phyloP scores from a whole-genome alignment of 1,140 invertebrate genomes.

The Chionoecetes opilio region DNA sequence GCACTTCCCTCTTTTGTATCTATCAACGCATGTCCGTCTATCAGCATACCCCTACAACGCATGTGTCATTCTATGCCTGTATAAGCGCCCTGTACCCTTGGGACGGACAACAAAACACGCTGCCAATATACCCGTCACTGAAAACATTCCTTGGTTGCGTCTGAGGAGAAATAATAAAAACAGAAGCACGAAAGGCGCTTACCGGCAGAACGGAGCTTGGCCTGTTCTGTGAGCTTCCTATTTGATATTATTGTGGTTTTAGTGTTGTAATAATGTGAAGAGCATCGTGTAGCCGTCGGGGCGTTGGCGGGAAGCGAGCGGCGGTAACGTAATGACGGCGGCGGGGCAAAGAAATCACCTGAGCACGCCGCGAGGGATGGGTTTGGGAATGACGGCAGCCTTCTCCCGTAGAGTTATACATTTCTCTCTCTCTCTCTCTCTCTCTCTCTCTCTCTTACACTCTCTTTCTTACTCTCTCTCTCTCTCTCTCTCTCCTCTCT shows the following conservation, averaged over 20 bases:
- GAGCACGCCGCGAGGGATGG: background rate
- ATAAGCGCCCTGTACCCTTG: background rate
- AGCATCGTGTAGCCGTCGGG: background rate
- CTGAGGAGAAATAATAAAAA: background rate
- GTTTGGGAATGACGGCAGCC: background rate
- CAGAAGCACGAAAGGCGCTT: background rate
- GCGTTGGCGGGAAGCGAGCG: background rate
- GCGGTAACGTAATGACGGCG: background rate
- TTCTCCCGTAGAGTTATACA: background rate
- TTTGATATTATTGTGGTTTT: slow-evolving; percentile 10
- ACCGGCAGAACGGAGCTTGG: background rate
- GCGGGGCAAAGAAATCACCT: background rate
- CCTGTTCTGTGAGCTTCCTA: background rate
- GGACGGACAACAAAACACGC: background rate
- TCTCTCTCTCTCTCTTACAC: background rate
- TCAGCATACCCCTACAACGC: too few relatives aligned
- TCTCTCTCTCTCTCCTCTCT: too few relatives aligned
- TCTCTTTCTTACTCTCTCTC: background rate
- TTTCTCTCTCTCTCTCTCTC: slow-evolving; percentile 29
- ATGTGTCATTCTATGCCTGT: background rate
- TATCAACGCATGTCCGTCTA: too few relatives aligned
- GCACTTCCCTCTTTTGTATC: too few relatives aligned
- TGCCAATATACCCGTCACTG: background rate
- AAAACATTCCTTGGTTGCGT: background rate
- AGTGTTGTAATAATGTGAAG: background rate